phyloP scores from a whole-genome alignment of 37 sponge, comb jelly and placozoan genomes.

The Halisarca cf. caerulea region DNA sequence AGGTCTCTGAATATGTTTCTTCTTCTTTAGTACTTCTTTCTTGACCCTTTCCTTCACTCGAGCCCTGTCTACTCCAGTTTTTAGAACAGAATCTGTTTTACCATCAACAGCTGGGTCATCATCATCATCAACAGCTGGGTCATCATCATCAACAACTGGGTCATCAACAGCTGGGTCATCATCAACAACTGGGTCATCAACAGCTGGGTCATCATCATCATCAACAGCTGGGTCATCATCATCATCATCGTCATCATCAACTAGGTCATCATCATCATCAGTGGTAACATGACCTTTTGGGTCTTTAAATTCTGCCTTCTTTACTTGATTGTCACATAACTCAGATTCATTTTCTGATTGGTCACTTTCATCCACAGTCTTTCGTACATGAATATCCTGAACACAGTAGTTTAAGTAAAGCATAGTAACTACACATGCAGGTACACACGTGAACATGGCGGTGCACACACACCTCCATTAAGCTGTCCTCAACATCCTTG shows the following conservation, averaged over 20 bases:
- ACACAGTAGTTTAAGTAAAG: too few species aligned
- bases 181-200: not conserved
- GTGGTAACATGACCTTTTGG: conserved; percentile 10
- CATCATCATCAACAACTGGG: not conserved
- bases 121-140: conserved; percentile 9
- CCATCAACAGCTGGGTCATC: too few species aligned
- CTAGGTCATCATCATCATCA: not conserved
- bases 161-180: conserved; percentile 20
- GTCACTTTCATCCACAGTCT: too few species aligned
- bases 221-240: not conserved
- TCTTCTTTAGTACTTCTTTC: not conserved
- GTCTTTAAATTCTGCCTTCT: not conserved
- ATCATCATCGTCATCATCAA: conserved; percentile 14
- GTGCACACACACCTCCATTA: conserved; percentile 64
- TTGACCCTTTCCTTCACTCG: not conserved
- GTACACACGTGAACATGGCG: too few species aligned
- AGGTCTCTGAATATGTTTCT: not conserved
- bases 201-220: not conserved
- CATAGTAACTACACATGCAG: too few species aligned
- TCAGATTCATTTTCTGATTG: too few species aligned
- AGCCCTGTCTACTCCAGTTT: not conserved
- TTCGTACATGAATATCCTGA: too few species aligned
- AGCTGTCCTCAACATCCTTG: conserved; percentile 56
- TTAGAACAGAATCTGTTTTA: too few species aligned
- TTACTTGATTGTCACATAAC: not conserved